Conservation (phyloP, 1,140 invertebrate genomes). For the Macrobrachium nipponense region DNA sequence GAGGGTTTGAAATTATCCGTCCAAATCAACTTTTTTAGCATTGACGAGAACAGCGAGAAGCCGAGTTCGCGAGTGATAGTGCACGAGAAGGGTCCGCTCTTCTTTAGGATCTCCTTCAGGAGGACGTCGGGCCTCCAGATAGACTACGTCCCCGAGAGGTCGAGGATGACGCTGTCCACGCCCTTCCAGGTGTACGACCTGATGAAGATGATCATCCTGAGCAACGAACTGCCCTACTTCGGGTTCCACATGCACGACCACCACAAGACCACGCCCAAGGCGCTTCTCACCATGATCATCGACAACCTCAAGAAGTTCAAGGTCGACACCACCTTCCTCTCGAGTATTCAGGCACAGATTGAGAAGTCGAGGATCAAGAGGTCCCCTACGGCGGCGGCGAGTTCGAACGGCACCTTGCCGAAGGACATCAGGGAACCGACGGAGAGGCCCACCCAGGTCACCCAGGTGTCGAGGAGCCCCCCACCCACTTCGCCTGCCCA, state of each 20-base stretch:
- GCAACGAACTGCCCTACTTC: conserved; percentile 60
- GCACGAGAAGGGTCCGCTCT: conserved; percentile 60
- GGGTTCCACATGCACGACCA: conserved; percentile 63
- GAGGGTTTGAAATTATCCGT: conserved; percentile 60
- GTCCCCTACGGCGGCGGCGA: background rate
- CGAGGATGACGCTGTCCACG: conserved; percentile 55
- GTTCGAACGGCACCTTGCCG: background rate
- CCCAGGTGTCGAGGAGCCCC: too few relatives aligned
- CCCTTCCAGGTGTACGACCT: conserved; percentile 60
- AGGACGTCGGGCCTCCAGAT: conserved; percentile 50
- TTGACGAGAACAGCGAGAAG: conserved; percentile 40
- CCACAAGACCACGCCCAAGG: conserved; percentile 57
- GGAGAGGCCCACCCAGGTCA: background rate
- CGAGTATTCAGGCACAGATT: conserved; percentile 56
- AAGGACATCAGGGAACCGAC: too few relatives aligned
- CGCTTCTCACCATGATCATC: conserved; percentile 57
- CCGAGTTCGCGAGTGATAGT: conserved; percentile 42
- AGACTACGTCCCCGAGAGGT: conserved; percentile 46
- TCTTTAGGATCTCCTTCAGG: conserved; percentile 55
- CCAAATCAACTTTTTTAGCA: conserved; percentile 61
- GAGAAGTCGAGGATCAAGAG: conserved; percentile 36
- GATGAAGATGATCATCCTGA: conserved; percentile 59
- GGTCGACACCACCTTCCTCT: conserved; percentile 59
- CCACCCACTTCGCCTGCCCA: too few relatives aligned
- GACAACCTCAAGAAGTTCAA: conserved; percentile 61